Conservation (phyloP, 2,797 vertebrate genomes). For the Prionace glauca region DNA sequence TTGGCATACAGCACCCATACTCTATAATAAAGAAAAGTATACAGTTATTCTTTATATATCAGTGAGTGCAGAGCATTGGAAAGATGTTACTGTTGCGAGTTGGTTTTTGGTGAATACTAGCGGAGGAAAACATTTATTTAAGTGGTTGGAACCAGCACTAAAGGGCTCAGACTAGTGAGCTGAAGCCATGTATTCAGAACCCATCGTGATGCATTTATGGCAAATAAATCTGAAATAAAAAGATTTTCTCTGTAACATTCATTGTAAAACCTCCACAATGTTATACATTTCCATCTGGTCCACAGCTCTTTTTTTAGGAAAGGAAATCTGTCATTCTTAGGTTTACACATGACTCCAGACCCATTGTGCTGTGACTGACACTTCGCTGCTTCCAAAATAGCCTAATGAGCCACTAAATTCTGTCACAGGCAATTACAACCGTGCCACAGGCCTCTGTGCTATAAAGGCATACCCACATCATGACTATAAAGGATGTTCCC, state of each 20-base stretch:
- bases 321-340: not conserved
- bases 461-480: no score
- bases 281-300: not conserved
- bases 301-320: not conserved
- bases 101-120: not conserved
- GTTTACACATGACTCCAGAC: not conserved
- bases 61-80: not conserved
- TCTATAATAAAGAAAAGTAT: constrained; percentile 30
- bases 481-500: no score
- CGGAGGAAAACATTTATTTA: no score
- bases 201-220: not conserved
- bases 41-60: not conserved
- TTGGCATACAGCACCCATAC: not conserved
- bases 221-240: not conserved
- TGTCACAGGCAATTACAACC: no score
- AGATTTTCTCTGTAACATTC: not conserved
- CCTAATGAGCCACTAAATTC: no score
- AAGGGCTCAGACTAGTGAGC: not conserved
- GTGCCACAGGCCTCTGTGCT: no score
- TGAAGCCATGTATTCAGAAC: not conserved
- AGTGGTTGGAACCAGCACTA: not conserved
- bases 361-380: not conserved
- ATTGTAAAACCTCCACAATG: not conserved
- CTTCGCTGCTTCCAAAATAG: not conserved
- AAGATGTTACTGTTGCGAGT: not conserved